Evolutionary conservation across 1,140 invertebrate genomes (phyloP).

Genomic region (Lethrus apterus): DNA sequence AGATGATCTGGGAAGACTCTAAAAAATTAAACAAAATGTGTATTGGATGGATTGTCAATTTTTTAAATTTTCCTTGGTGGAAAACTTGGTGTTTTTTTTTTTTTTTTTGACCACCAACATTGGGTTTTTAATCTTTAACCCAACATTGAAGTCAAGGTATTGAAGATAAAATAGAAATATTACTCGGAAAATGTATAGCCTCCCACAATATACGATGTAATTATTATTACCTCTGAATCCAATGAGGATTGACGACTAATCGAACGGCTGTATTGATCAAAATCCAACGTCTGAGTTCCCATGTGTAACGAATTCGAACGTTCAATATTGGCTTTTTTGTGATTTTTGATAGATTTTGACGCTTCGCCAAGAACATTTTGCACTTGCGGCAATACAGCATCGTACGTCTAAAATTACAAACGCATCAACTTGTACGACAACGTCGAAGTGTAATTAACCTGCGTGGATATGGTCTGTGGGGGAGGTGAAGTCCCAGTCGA

Average conservation of each 20-base stretch:
- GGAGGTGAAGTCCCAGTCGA: slow-evolving; percentile 75
- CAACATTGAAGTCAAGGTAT: no score
- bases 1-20: slow-evolving; percentile 34
- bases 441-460: slow-evolving; percentile 52
- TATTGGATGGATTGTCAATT: no score
- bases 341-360: no score
- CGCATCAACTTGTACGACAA: background rate
- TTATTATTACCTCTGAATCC: slow-evolving; percentile 55
- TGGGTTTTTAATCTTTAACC: no score
- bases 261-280: slow-evolving; percentile 42
- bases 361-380: slow-evolving; percentile 5
- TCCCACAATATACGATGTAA: no score
- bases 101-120: no score
- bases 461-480: slow-evolving; percentile 78
- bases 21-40: no score
- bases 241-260: slow-evolving; percentile 57
- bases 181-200: no score
- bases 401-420: slow-evolving; percentile 43
- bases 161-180: no score
- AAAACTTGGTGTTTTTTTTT: no score
- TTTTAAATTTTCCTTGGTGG: no score
- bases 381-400: slow-evolving; percentile 28
- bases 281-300: slow-evolving; percentile 28
- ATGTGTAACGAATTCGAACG: slow-evolving; percentile 45
- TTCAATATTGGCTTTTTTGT: slow-evolving; percentile 34